phyloP scores from a whole-genome alignment of 92 coral and sea anemone genomes.

The Palythoa heliodiscus region DNA sequence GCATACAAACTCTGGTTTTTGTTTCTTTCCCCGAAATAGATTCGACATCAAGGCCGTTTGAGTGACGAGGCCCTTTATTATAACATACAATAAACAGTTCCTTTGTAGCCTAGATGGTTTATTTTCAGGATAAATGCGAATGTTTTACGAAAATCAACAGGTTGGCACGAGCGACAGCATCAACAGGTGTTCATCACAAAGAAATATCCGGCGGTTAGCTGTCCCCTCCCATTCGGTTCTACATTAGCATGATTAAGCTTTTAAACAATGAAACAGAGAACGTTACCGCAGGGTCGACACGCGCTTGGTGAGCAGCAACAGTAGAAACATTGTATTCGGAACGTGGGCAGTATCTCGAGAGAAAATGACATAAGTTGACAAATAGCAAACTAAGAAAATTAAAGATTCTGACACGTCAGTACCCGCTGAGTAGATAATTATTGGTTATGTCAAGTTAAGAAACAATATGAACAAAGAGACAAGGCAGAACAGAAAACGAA shows the following conservation, averaged over 20 bases:
- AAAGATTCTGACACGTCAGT: too few relatives aligned
- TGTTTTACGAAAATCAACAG: constrained; percentile 17
- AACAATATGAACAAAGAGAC: too few relatives aligned
- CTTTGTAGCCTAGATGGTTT: constrained; percentile 10
- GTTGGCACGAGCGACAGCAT: constrained; percentile 22
- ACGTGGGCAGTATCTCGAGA: constrained; percentile 2
- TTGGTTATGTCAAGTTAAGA: too few relatives aligned
- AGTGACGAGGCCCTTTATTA: too few relatives aligned
- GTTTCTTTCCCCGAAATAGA: not conserved
- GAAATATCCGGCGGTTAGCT: not conserved
- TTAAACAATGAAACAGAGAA: not conserved
- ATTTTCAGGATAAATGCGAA: constrained; percentile 21
- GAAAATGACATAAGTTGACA: too few relatives aligned
- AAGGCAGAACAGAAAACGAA: too few relatives aligned
- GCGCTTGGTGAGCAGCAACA: not conserved
- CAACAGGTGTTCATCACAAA: constrained; percentile 24
- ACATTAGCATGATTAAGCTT: constrained; percentile 14
- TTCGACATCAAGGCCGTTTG: too few relatives aligned
- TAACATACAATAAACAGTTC: not conserved
- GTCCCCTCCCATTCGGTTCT: constrained; percentile 14
- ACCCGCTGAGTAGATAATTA: too few relatives aligned
- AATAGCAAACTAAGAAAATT: too few relatives aligned
- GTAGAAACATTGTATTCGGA: not conserved
- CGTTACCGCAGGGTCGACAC: not conserved
- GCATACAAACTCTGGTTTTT: not conserved